Conservation (phyloP, 2,113 vertebrate genomes). For the Uropsilus gracilis region DNA sequence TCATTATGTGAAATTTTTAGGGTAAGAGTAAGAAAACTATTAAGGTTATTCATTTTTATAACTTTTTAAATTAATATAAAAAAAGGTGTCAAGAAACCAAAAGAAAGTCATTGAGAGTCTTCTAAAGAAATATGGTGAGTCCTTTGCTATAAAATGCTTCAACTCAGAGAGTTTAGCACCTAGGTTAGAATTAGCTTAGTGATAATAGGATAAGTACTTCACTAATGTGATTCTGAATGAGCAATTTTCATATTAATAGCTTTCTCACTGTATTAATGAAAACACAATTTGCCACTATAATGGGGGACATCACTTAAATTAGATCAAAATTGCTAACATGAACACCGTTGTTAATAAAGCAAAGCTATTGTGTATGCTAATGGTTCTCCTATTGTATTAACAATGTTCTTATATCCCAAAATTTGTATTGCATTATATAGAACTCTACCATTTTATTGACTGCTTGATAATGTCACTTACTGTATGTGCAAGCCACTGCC, state of each 20-base stretch:
- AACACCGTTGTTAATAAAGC: slow-evolving; percentile 73
- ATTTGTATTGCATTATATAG: slow-evolving; percentile 50
- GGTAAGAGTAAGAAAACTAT: slow-evolving; percentile 7
- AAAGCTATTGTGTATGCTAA: slow-evolving; percentile 66
- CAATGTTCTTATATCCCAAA: slow-evolving; percentile 62
- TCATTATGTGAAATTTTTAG: neutral
- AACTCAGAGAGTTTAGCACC: slow-evolving; percentile 38
- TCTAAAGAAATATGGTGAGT: neutral
- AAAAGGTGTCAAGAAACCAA: neutral
- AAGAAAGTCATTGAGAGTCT: neutral
- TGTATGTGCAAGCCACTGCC: neutral
- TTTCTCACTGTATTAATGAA: slow-evolving; percentile 81
- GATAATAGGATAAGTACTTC: slow-evolving; percentile 58
- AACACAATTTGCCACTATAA: slow-evolving; percentile 67
- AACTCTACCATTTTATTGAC: slow-evolving; percentile 30
- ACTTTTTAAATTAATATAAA: neutral
- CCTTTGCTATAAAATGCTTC: slow-evolving; percentile 6
- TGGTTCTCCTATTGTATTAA: slow-evolving; percentile 53
- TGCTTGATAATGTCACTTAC: slow-evolving; percentile 45
- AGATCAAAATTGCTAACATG: slow-evolving; percentile 69
- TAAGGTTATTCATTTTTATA: neutral
- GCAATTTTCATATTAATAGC: slow-evolving; percentile 79
- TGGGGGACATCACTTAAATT: slow-evolving; percentile 75
- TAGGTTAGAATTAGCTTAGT: slow-evolving; percentile 66
- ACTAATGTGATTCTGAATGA: slow-evolving; percentile 77